Evolutionary conservation across 30 jellyfish, hydroid and myxozoan genomes (phyloP).

Genomic region (Aurelia aurita): DNA sequence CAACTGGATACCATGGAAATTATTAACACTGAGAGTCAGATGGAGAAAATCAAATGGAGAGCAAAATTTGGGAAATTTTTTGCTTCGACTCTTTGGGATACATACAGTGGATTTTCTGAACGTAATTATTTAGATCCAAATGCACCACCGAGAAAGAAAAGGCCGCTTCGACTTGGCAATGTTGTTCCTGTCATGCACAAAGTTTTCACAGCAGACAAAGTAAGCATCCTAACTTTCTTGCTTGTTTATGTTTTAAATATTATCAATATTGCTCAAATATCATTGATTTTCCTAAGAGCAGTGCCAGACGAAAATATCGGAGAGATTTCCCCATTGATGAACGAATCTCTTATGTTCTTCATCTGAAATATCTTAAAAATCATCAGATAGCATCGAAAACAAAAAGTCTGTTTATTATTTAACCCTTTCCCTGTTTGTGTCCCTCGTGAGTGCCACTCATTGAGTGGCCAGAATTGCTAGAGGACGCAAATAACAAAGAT

Average conservation of each 20-base stretch:
- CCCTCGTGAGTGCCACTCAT: too few relatives aligned
- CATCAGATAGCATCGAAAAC: too few relatives aligned
- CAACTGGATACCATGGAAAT: conserved; percentile 68
- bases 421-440: too few relatives aligned
- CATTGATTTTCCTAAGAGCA: neutral
- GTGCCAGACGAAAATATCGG: neutral
- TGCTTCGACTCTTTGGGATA: conserved; percentile 70
- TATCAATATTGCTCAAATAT: neutral
- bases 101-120: conserved; percentile 70
- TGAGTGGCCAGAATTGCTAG: too few relatives aligned
- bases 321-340: too few relatives aligned
- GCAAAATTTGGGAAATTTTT: conserved; percentile 72
- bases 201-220: conserved; percentile 72
- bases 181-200: conserved; percentile 37
- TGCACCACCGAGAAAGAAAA: conserved; percentile 71
- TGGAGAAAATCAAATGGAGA: conserved; percentile 54
- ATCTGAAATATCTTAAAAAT: too few relatives aligned
- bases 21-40: conserved; percentile 45
- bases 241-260: neutral
- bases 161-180: conserved; percentile 62
- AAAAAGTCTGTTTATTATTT: too few relatives aligned
- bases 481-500: too few relatives aligned
- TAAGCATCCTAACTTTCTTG: conserved; percentile 15
- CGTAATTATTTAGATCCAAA: conserved; percentile 61
- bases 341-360: too few relatives aligned